Base-by-base conservation (phyloP, 2,888 invertebrate genomes). In the Apeira syringaria region DNA sequence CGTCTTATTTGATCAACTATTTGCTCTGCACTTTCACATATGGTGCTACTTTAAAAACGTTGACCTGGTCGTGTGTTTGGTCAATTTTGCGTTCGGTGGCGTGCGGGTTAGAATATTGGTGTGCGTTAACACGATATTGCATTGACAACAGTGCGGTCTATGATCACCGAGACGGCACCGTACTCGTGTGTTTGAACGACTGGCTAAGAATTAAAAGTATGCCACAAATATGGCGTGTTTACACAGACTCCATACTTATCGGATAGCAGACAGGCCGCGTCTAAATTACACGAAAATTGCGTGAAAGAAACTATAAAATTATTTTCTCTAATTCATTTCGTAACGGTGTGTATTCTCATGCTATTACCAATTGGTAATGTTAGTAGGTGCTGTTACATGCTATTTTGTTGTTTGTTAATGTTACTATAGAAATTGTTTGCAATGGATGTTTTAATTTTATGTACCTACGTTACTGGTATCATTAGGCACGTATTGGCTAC, bases 31-130 rank as follows among this genome's bases (percentile, higher is more conserved):
- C 86, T 86, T 87, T 87, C 86, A 76, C 85, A 68, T 73, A 59
- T 74, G 72, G 77, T 72, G 84, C 85, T 84, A 85, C 83, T 85
- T 82, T 79, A 78, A 79, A 86, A 81, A 73, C 82, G 79, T 80
- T 83, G 82, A 83, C 80, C 81, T 74, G 80, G 70, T 76, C 75
- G 62, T 67, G 60, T 75, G 74, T 75, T 80, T 75, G 73, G 77
- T 69, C 75, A 76, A 81, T 80, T 81, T 79, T 65, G 68, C 64
- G 66, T 68, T 63, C 61, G 64, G 65, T 68, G 64, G 63, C 47
- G 59, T 68, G 61, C 55, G 65, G 63, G 67, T 59, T 55, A 64
- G 61, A 64, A 61, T 64, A 59, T 54, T 42, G 53, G 33, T 44
- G 48, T 46, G 51, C 50, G 55, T 5, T 6, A 2, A 18, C 7